phyloP scores from a whole-genome alignment of 2,113 vertebrate species.

The Cyanoliseus patagonus region DNA sequence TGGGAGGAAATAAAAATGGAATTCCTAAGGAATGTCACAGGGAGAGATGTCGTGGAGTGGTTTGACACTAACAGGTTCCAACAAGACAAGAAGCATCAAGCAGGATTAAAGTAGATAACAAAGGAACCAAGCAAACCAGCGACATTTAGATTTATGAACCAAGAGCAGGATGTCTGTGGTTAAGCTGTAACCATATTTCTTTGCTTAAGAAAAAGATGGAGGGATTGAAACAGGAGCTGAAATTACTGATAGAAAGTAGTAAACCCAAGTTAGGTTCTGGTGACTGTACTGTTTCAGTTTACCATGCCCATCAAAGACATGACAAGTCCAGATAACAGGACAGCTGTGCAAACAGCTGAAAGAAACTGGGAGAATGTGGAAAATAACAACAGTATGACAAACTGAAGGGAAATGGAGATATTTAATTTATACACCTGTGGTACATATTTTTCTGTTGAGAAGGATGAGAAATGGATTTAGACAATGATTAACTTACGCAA shows the following conservation, averaged over 20 bases:
- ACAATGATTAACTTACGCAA: not conserved
- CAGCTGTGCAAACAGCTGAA: not conserved
- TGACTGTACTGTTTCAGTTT: not conserved
- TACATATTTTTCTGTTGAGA: not conserved
- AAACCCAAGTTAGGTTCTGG: not conserved
- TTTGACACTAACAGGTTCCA: slow-evolving; percentile 15
- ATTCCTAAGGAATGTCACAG: not conserved
- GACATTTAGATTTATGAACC: not conserved
- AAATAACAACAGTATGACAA: not conserved
- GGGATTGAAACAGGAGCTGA: not conserved
- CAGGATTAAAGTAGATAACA: not conserved
- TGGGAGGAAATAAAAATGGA: not conserved
- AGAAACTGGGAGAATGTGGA: not conserved
- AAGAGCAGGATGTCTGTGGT: not conserved
- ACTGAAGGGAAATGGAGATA: not conserved
- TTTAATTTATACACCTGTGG: not conserved
- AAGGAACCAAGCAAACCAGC: not conserved
- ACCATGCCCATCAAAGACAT: not conserved
- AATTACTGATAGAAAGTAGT: not conserved
- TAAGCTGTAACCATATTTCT: not conserved
- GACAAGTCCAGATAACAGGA: not conserved
- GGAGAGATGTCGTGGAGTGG: not conserved
- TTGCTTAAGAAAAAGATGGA: not conserved
- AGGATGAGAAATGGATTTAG: not conserved
- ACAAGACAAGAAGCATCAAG: slow-evolving; percentile 13